Conservation (phyloP, 2,797 vertebrate genomes). For the Pogonophryne albipinna region DNA sequence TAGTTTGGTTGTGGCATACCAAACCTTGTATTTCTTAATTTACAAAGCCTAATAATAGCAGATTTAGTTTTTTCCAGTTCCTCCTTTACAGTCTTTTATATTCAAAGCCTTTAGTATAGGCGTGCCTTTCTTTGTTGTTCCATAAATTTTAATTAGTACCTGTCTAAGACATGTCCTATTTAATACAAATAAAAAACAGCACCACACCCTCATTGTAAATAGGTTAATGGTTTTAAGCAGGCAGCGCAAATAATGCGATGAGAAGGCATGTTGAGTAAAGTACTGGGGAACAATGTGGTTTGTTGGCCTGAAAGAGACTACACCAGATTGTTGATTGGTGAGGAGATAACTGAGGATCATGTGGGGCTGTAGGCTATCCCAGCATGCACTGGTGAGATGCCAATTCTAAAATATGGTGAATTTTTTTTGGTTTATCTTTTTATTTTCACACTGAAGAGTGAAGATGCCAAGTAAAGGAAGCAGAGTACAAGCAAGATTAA, state of each 20-base stretch:
- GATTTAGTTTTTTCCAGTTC: neutral
- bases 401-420: conserved; percentile 1
- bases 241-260: neutral
- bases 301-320: conserved; percentile 1
- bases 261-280: neutral
- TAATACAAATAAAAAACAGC: conserved; percentile 24
- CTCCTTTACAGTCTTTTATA: conserved; percentile 12
- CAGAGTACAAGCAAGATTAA: neutral
- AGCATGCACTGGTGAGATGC: conserved; percentile 1
- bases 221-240: conserved; percentile 27
- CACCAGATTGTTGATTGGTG: conserved; percentile 8
- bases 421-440: neutral
- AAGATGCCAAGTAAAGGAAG: neutral
- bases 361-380: neutral
- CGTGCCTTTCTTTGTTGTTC: conserved; percentile 31
- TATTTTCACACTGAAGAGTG: neutral
- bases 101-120: conserved; percentile 36
- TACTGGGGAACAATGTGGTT: neutral
- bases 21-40: neutral
- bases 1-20: conserved; percentile 3
- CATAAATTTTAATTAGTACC: conserved; percentile 35
- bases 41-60: neutral
- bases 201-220: conserved; percentile 54
- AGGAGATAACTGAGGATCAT: neutral
- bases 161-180: conserved; percentile 25